phyloP scores from a whole-genome alignment of 2,797 vertebrate genomes.

The Labeo calbasu region DNA sequence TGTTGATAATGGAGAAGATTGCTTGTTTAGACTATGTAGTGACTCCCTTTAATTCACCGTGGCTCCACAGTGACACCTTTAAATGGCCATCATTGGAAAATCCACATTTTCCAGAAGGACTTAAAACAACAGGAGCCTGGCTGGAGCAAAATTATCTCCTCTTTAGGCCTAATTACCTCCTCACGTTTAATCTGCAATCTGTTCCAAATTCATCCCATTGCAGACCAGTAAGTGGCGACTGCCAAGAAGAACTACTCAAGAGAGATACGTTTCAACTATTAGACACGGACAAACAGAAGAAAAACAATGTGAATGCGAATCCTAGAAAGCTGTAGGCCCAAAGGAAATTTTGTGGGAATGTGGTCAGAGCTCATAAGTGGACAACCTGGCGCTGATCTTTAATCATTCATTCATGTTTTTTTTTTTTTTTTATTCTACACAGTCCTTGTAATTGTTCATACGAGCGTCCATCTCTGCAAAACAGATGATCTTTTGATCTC shows the following conservation, averaged over 20 bases:
- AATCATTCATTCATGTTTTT: neutral
- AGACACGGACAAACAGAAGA: conserved; percentile 14
- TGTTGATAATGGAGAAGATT: conserved; percentile 85
- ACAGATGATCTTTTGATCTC: conserved; percentile 45
- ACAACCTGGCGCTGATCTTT: neutral
- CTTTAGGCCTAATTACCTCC: conserved; percentile 83
- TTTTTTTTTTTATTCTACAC: conserved; percentile 1
- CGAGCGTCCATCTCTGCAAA: conserved; percentile 23
- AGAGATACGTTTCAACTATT: conserved; percentile 11
- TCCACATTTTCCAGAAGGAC: conserved; percentile 87
- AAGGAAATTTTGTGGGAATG: conserved; percentile 46
- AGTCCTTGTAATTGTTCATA: conserved; percentile 12
- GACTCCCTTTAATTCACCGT: conserved; percentile 88
- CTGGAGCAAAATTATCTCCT: conserved; percentile 85
- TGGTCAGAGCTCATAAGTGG: conserved; percentile 3
- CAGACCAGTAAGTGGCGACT: conserved; percentile 55
- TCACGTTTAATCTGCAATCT: conserved; percentile 78
- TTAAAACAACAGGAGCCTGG: conserved; percentile 81
- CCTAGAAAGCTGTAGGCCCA: conserved; percentile 18
- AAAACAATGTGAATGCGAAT: conserved; percentile 3
- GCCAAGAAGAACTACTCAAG: conserved; percentile 36
- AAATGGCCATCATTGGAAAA: conserved; percentile 90
- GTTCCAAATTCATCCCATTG: conserved; percentile 72
- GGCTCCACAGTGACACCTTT: conserved; percentile 94
- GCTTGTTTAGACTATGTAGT: conserved; percentile 93